A percentile compares a stretch with the other conserved stretches of the same genome.
Conservation (phyloP, 2,888 invertebrate genomes). For the Ephialtes manifestator region DNA sequence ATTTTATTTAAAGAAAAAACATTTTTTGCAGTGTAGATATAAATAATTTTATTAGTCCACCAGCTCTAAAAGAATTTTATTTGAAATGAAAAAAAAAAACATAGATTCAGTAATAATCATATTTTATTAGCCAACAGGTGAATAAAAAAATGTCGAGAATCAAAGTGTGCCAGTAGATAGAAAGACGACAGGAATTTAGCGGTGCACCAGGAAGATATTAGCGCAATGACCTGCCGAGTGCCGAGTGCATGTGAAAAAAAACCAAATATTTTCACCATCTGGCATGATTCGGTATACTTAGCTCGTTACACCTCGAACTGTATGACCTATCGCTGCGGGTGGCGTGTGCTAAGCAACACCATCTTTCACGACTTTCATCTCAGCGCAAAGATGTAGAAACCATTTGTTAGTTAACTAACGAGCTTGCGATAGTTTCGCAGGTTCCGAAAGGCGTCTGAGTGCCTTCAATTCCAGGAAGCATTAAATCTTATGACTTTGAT, state of each 20-base stretch:
- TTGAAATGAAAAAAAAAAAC: no score
- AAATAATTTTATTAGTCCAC: no score
- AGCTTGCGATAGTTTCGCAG: conserved; percentile 49
- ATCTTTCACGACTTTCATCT: conserved; percentile 61
- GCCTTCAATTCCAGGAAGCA: neutral
- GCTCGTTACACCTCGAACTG: conserved; percentile 51
- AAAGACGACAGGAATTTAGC: neutral
- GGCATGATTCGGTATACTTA: conserved; percentile 39
- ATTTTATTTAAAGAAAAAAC: no score
- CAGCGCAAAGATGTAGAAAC: conserved; percentile 24
- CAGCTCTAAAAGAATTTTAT: no score
- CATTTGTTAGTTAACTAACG: conserved; percentile 63
- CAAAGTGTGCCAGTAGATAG: neutral
- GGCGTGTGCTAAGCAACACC: conserved; percentile 60
- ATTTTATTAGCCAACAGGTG: no score
- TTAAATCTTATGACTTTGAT: neutral
- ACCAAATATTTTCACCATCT: conserved; percentile 27
- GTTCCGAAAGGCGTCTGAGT: conserved; percentile 10
- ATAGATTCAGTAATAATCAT: no score
- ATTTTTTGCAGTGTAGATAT: no score
- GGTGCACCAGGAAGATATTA: neutral
- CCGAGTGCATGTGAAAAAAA: conserved; percentile 48
- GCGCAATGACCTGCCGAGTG: conserved; percentile 38
- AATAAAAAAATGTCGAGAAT: neutral
- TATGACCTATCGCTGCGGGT: conserved; percentile 64